Evolutionary conservation across 2,888 invertebrate genomes (phyloP).

Genomic region (Lasius platythorax): DNA sequence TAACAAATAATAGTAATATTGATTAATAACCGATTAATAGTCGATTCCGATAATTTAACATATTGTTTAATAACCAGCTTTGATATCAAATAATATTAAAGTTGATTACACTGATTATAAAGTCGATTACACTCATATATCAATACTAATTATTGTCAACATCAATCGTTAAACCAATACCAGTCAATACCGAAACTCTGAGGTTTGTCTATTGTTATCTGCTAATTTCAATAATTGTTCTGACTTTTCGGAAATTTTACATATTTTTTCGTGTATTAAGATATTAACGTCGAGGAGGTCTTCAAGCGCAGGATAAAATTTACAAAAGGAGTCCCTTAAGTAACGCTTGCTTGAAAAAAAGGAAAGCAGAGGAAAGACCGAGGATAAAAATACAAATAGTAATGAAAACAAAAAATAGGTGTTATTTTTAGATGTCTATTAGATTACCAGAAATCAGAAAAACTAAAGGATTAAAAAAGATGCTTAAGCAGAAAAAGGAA

Average conservation of each 20-base stretch:
- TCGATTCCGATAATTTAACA: not conserved
- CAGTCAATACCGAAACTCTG: constrained; percentile 24
- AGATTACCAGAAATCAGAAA: constrained; percentile 84
- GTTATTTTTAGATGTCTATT: constrained; percentile 86
- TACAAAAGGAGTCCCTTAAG: constrained; percentile 77
- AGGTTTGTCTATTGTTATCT: not conserved
- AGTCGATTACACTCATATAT: too few relatives aligned
- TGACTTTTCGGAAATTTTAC: constrained; percentile 2
- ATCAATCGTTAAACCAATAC: constrained; percentile 27
- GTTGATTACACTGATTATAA: constrained; percentile 6
- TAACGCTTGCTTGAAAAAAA: constrained; percentile 78
- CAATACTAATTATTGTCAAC: constrained; percentile 25
- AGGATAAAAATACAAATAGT: constrained; percentile 80
- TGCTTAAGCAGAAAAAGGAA: constrained; percentile 77
- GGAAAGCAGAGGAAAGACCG: constrained; percentile 61
- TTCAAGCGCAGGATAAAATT: constrained; percentile 56
- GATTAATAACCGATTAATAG: constrained; percentile 34
- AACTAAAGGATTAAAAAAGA: constrained; percentile 85
- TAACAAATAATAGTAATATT: constrained; percentile 29
- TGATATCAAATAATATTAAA: constrained; percentile 31
- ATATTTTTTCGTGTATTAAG: not conserved
- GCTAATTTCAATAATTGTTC: constrained; percentile 27
- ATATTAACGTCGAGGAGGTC: constrained; percentile 48
- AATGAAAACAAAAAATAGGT: constrained; percentile 84
- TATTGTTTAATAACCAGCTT: constrained; percentile 9